A percentile compares a stretch with the other conserved stretches of the same genome.
Evolutionary conservation across 2,113 vertebrate species (phyloP).

Genomic region (Upupa epops): DNA sequence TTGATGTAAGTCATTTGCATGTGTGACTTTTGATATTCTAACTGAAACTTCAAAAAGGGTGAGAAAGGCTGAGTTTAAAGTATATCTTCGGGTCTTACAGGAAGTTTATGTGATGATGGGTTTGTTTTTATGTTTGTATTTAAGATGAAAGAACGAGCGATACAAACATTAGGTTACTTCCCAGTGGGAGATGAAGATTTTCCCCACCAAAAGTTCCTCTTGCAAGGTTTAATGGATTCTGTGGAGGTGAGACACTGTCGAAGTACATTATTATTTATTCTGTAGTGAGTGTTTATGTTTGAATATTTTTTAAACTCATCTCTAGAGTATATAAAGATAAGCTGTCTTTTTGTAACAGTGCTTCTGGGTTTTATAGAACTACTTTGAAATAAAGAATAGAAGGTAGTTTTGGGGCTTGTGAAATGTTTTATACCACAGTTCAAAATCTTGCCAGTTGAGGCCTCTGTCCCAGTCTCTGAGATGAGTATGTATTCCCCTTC

Average conservation of each 20-base stretch:
- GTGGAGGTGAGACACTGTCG: constrained; percentile 85
- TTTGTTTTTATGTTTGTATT: constrained; percentile 23
- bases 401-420: neutral
- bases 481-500: neutral
- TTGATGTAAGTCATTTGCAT: neutral
- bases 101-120: neutral
- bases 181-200: constrained; percentile 94
- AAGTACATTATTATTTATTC: neutral
- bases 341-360: neutral
- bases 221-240: constrained; percentile 98
- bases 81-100: neutral
- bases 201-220: constrained; percentile 90
- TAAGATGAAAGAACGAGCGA: constrained; percentile 95
- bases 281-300: neutral
- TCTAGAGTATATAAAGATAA: no score
- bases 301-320: neutral
- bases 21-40: neutral
- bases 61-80: neutral
- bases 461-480: neutral
- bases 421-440: neutral
- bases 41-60: neutral
- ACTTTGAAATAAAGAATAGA: neutral
- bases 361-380: neutral
- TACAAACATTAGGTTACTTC: constrained; percentile 94
- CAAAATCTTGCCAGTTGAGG: neutral